Evolutionary conservation across 2,113 vertebrate species (phyloP).

Genomic region (Anser cygnoides): DNA sequence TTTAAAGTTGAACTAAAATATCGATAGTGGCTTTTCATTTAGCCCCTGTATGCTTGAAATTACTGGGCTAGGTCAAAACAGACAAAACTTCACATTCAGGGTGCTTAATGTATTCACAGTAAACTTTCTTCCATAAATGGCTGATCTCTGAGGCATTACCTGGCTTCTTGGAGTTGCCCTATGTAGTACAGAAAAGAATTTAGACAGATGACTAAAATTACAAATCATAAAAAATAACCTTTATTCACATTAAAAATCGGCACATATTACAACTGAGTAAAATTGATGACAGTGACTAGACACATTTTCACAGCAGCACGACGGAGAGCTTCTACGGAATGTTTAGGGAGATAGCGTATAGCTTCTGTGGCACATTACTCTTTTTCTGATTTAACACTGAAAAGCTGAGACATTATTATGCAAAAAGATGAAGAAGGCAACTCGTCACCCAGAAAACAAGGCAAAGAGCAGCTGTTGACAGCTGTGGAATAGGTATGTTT

Average conservation of each 20-base stretch:
- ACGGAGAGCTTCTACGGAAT: neutral
- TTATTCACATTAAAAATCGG: constrained; percentile 56
- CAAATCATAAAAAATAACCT: constrained; percentile 45
- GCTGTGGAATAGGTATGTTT: neutral
- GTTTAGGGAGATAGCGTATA: neutral
- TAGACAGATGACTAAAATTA: neutral
- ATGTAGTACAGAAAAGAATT: neutral
- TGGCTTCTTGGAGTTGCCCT: neutral
- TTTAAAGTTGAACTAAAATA: neutral
- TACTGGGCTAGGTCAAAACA: neutral
- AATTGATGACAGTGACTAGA: neutral
- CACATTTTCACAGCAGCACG: neutral
- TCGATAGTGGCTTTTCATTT: neutral
- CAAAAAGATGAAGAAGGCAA: neutral
- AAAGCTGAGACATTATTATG: neutral
- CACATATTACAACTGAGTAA: neutral
- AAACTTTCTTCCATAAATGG: neutral
- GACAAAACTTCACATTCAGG: neutral
- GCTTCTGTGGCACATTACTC: neutral
- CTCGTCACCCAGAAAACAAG: neutral
- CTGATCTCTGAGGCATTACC: neutral
- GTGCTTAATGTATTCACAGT: neutral
- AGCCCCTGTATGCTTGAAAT: neutral
- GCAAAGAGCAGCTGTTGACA: neutral
- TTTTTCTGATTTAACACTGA: neutral